Evolutionary conservation across 2,797 vertebrate species (phyloP).

Genomic region (Siniperca obscura): DNA sequence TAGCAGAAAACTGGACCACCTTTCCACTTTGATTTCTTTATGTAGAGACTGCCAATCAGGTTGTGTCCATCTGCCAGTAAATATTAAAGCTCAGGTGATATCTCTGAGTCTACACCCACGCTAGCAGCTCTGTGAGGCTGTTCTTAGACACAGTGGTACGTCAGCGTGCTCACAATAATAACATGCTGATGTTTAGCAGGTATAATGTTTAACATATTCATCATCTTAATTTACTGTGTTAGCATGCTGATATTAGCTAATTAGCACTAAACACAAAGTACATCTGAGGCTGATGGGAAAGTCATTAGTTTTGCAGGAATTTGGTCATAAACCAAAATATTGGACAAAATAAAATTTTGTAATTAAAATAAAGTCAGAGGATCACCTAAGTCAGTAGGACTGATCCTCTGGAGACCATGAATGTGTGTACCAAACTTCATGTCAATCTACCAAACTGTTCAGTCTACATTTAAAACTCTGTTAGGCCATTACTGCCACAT

Average conservation of each 20-base stretch:
- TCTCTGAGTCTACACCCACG: too few relatives aligned
- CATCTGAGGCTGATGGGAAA: neutral
- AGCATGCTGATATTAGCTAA: neutral
- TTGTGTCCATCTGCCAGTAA: neutral
- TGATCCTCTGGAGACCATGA: neutral
- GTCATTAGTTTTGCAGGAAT: too few relatives aligned
- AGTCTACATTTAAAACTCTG: neutral
- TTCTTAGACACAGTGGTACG: neutral
- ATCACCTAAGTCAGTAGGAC: neutral
- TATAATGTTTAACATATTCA: neutral
- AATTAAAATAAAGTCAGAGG: too few relatives aligned
- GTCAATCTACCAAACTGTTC: neutral
- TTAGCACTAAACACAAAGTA: too few relatives aligned
- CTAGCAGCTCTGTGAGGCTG: too few relatives aligned
- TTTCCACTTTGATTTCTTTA: slow-evolving; percentile 6
- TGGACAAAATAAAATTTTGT: neutral
- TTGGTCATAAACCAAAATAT: too few relatives aligned
- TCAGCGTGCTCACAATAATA: neutral
- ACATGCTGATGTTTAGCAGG: neutral
- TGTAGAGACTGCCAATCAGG: neutral
- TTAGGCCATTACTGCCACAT: neutral
- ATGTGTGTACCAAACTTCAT: neutral
- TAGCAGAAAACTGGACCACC: neutral
- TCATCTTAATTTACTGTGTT: neutral
- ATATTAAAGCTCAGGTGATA: neutral